phyloP scores from a whole-genome alignment of 2,888 invertebrate species.

The Flexamia atlantica region DNA sequence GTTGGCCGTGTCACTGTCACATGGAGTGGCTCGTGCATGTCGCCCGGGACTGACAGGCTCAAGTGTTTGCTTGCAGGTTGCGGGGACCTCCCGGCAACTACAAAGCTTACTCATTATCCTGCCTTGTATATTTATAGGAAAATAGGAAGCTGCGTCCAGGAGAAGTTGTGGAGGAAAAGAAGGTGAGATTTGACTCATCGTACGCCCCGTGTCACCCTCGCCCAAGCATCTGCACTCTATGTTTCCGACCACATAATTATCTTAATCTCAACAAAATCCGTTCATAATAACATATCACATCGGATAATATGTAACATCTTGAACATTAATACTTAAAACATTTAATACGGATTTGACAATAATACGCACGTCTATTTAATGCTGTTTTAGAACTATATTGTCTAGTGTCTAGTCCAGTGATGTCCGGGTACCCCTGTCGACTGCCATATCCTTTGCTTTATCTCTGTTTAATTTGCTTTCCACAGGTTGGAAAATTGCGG shows the following conservation, averaged over 20 bases:
- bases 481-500: constrained; percentile 86
- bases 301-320: constrained; percentile 14
- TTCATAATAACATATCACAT: constrained; percentile 39
- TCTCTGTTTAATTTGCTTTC: constrained; percentile 72
- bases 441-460: constrained; percentile 62
- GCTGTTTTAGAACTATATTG: constrained; percentile 47
- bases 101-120: constrained; percentile 56
- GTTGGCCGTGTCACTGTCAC: not conserved
- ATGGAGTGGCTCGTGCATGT: constrained; percentile 4
- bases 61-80: constrained; percentile 57
- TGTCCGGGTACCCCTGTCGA: constrained; percentile 63
- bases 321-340: constrained; percentile 46
- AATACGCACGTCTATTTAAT: constrained; percentile 53
- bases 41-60: constrained; percentile 23
- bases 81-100: constrained; percentile 18
- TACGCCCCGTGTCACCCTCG: constrained; percentile 1
- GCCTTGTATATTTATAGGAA: constrained; percentile 79
- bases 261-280: constrained; percentile 21
- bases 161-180: constrained; percentile 95
- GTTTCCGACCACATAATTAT: constrained; percentile 29
- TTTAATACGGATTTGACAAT: constrained; percentile 51
- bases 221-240: constrained; percentile 3
- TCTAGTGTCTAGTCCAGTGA: constrained; percentile 59
- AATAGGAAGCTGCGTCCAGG: constrained; percentile 96
- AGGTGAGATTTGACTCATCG: constrained; percentile 81